These are phyloP conservation scores for Apocrypta bakeri DNA, from an alignment of 1,140 invertebrate genomes.

Conservation along the genomic window DNA sequence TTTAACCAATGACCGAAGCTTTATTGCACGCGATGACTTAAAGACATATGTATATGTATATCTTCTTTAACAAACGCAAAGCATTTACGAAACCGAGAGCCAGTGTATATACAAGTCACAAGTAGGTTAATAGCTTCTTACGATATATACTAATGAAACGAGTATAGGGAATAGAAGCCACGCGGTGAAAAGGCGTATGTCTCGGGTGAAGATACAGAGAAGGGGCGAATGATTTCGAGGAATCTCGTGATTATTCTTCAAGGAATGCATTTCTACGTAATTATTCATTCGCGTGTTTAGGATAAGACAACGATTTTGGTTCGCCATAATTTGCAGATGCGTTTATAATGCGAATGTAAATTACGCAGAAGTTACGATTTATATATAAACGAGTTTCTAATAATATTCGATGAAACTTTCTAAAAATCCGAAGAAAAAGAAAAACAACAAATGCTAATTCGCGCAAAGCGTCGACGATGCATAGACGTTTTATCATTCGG, in stretches of 20 bases:
- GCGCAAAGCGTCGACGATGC: too few relatives aligned
- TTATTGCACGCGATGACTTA: background rate
- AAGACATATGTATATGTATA: background rate
- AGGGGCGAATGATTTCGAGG: background rate
- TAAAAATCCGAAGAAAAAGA: background rate
- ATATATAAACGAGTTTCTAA: slow-evolving; percentile 11
- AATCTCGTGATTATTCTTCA: background rate
- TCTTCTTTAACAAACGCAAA: background rate
- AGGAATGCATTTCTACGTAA: too few relatives aligned
- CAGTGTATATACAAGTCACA: background rate
- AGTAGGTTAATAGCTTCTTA: slow-evolving; percentile 49
- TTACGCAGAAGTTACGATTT: background rate
- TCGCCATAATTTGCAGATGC: too few relatives aligned
- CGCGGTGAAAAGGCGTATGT: background rate
- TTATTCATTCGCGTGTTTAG: too few relatives aligned
- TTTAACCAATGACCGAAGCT: background rate
- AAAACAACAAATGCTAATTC: background rate
- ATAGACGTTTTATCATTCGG: background rate
- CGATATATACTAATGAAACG: slow-evolving; percentile 29
- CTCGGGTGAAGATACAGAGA: background rate
- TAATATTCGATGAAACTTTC: background rate
- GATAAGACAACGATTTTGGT: too few relatives aligned
- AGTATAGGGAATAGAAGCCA: background rate
- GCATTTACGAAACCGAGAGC: background rate
- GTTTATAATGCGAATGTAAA: background rate